A percentile compares a stretch with the other conserved stretches of the same genome.
Conservation (phyloP, 2,888 invertebrate species). For the Hypolimnas misippus region DNA sequence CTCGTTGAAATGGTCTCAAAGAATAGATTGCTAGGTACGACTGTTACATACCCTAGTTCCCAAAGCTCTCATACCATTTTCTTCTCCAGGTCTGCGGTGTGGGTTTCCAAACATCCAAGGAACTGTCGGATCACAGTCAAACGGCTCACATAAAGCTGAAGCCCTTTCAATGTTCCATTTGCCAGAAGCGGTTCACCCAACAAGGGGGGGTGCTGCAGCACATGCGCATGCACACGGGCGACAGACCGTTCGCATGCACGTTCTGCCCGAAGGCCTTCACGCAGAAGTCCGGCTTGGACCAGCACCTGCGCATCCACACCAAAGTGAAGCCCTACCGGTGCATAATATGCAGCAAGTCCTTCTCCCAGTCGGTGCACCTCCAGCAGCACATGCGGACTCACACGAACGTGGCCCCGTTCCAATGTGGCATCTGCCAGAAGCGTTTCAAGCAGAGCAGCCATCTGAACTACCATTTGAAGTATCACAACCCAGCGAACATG, state of each 20-base stretch:
- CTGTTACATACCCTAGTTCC: too few relatives aligned
- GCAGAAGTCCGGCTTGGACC: constrained; percentile 75
- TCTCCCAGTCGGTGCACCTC: constrained; percentile 71
- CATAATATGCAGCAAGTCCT: constrained; percentile 69
- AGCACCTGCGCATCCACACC: constrained; percentile 73
- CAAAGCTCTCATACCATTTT: too few relatives aligned
- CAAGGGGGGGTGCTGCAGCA: constrained; percentile 71
- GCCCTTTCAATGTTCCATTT: constrained; percentile 67
- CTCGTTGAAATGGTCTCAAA: too few relatives aligned
- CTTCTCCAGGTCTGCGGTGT: constrained; percentile 60
- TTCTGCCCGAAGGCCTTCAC: constrained; percentile 74
- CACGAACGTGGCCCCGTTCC: constrained; percentile 73
- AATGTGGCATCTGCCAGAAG: constrained; percentile 69
- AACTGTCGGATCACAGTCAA: constrained; percentile 59
- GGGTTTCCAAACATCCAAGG: constrained; percentile 54
- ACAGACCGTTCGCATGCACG: constrained; percentile 69
- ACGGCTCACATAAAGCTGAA: constrained; percentile 63
- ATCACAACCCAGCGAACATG: constrained; percentile 63
- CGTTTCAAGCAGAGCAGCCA: constrained; percentile 74
- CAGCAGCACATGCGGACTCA: constrained; percentile 78
- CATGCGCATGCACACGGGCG: constrained; percentile 71
- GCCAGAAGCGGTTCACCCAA: constrained; percentile 71
- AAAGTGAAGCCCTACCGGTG: constrained; percentile 73
- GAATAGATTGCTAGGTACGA: too few relatives aligned
- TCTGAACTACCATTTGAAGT: constrained; percentile 71